Evolutionary conservation across 2,797 vertebrate genomes (phyloP).

Genomic region (Lepus oiostolus): DNA sequence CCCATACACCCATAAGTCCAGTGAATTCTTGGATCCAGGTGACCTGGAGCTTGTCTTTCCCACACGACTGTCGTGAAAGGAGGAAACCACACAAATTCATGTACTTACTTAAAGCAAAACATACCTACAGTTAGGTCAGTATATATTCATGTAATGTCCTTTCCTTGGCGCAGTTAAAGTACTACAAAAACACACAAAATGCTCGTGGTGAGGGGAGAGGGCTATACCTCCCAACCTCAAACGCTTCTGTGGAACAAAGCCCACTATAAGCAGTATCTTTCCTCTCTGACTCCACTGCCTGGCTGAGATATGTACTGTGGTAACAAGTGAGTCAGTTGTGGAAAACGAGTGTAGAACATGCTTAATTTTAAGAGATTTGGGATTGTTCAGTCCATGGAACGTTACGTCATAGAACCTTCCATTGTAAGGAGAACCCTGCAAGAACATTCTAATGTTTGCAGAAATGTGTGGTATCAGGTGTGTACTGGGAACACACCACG

Average conservation of each 20-base stretch:
- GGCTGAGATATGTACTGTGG: conserved; percentile 27
- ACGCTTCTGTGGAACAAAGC: not conserved
- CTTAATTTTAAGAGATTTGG: not conserved
- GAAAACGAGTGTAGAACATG: not conserved
- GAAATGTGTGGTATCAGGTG: conserved; percentile 10
- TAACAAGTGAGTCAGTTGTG: conserved; percentile 19
- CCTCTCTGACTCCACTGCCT: not conserved
- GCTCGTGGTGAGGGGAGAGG: not conserved
- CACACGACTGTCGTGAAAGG: conserved; percentile 18
- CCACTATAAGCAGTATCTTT: not conserved
- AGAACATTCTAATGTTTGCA: not conserved
- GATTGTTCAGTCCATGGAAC: not conserved
- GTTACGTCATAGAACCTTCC: not conserved
- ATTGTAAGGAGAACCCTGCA: not conserved
- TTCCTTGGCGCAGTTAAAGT: not conserved
- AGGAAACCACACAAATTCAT: not conserved
- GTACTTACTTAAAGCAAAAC: conserved; percentile 43
- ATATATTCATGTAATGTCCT: not conserved
- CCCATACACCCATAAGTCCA: not conserved
- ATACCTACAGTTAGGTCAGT: not conserved
- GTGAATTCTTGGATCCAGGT: conserved; percentile 47
- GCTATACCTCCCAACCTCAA: not conserved
- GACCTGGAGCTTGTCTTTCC: conserved; percentile 27
- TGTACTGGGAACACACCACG: not conserved
- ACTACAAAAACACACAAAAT: not conserved